These are phyloP conservation scores for Meloidogyne hapla DNA, from an alignment of 1,140 invertebrate genomes.

Conservation along the genomic window DNA sequence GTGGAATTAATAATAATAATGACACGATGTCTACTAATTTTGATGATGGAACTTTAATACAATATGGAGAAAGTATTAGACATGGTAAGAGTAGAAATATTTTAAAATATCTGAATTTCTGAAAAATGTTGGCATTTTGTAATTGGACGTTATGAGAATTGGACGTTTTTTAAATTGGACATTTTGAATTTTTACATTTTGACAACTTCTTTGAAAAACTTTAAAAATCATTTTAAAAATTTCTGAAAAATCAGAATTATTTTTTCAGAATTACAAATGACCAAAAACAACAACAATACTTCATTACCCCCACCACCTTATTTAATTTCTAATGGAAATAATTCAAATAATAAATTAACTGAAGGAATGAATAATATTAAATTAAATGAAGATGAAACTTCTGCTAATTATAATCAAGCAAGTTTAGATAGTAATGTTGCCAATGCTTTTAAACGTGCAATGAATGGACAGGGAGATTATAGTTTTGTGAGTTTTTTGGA, in stretches of 20 bases:
- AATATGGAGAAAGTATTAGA: slow-evolving; percentile 25
- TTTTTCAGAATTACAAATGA: background rate
- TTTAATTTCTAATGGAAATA: slow-evolving; percentile 8
- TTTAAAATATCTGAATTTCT: background rate
- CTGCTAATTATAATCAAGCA: slow-evolving; percentile 4
- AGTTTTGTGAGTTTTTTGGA: slow-evolving; percentile 39
- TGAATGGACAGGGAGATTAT: slow-evolving; percentile 43
- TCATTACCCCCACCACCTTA: background rate
- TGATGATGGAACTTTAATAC: slow-evolving; percentile 44
- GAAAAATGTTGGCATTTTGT: too few relatives aligned
- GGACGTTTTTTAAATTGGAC: too few relatives aligned
- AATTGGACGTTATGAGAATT: too few relatives aligned
- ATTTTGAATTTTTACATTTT: too few relatives aligned
- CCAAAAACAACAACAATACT: background rate
- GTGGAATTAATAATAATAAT: background rate
- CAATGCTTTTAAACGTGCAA: slow-evolving; percentile 25
- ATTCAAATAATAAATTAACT: slow-evolving; percentile 16
- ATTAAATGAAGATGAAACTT: background rate
- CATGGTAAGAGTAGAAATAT: background rate
- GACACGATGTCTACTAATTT: slow-evolving; percentile 17
- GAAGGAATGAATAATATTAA: background rate
- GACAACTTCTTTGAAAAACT: too few relatives aligned
- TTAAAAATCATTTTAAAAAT: too few relatives aligned
- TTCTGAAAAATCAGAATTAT: too few relatives aligned
- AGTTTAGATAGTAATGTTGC: slow-evolving; percentile 31